phyloP scores from a whole-genome alignment of 1,140 invertebrate genomes.

The Zaprionus nigranus region DNA sequence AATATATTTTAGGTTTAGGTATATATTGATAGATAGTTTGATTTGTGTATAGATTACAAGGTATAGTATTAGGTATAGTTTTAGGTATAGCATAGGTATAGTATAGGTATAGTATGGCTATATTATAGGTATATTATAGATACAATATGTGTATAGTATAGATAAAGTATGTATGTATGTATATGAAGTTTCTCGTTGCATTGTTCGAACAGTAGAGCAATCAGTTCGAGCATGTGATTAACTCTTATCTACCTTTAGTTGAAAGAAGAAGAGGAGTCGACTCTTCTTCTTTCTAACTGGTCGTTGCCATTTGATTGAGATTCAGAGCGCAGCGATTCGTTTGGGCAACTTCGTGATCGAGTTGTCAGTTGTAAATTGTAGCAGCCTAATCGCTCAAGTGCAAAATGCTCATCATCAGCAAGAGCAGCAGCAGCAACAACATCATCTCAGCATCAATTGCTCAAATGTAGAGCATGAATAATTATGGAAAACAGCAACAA shows the following conservation, averaged over 20 bases:
- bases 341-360: constrained; percentile 10
- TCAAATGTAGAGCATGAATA: constrained; percentile 69
- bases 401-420: constrained; percentile 38
- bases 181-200: background rate
- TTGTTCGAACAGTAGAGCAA: background rate
- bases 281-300: no score
- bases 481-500: constrained; percentile 52
- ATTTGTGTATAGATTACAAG: no score
- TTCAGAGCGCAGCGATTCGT: constrained; percentile 31
- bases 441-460: constrained; percentile 37
- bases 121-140: no score
- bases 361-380: constrained; percentile 24
- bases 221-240: background rate
- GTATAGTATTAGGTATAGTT: no score
- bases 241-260: background rate
- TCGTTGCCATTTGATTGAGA: constrained; percentile 13
- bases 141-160: background rate
- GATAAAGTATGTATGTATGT: no score
- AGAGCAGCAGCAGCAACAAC: constrained; percentile 19
- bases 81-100: no score
- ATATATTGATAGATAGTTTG: no score
- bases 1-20: no score
- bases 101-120: no score
- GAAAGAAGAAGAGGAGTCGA: background rate
- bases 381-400: constrained; percentile 36